Conservation (phyloP, 2,113 vertebrate species). For the Anser brachyrhynchus region DNA sequence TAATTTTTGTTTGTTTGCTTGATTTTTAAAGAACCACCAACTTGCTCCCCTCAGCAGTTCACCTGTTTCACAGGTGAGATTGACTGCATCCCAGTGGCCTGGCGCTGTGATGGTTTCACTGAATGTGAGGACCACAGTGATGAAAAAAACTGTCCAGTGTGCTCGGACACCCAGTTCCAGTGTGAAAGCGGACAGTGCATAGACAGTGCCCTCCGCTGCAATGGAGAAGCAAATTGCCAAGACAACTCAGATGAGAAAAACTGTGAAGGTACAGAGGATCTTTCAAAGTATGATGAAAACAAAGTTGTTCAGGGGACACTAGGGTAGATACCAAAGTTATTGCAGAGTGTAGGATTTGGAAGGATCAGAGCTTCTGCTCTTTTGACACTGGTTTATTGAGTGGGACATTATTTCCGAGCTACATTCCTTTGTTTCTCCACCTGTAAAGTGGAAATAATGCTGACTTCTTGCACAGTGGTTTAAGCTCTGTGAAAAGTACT, state of each 20-base stretch:
- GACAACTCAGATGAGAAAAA: constrained; percentile 94
- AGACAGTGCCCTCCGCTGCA: constrained; percentile 85
- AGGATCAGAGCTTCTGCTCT: neutral
- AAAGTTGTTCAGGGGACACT: neutral
- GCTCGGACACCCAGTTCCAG: constrained; percentile 91
- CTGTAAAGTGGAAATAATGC: neutral
- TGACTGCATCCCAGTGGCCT: constrained; percentile 95
- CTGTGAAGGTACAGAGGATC: constrained; percentile 83
- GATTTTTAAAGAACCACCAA: constrained; percentile 90
- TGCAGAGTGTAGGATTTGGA: neutral
- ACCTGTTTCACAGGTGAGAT: constrained; percentile 94
- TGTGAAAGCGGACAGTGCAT: constrained; percentile 95
- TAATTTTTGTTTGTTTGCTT: constrained; percentile 60
- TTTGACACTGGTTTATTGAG: neutral
- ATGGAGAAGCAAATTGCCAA: constrained; percentile 93
- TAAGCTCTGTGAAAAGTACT: neutral
- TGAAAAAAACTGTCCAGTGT: constrained; percentile 92
- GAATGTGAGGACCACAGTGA: constrained; percentile 96
- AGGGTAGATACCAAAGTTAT: neutral
- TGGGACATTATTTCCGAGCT: neutral
- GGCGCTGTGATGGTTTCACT: constrained; percentile 92
- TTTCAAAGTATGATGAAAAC: neutral
- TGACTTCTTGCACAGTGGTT: neutral
- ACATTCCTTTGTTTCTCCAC: neutral
- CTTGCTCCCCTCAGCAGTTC: constrained; percentile 96